Conservation (phyloP, 92 coral and sea anemone genomes). For the Bergia puertoricense region DNA sequence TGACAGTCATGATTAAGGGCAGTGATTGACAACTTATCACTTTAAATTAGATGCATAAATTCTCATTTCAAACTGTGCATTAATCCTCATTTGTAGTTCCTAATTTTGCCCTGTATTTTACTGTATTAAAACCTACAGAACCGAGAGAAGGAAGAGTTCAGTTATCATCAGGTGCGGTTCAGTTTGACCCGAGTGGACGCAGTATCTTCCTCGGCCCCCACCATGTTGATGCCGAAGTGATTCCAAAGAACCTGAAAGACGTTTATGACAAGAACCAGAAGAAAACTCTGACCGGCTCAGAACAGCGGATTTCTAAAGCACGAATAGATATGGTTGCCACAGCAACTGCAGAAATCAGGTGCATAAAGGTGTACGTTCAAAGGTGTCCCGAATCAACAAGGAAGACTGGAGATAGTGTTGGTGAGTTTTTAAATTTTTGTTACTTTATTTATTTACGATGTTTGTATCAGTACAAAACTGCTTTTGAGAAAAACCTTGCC, state of each 20-base stretch:
- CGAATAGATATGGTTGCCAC: constrained; percentile 63
- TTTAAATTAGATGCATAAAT: too few species aligned
- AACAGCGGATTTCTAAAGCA: constrained; percentile 67
- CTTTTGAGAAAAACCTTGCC: too few species aligned
- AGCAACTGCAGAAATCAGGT: constrained; percentile 63
- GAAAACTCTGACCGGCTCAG: constrained; percentile 59
- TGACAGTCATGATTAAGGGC: too few species aligned
- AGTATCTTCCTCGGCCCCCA: constrained; percentile 20
- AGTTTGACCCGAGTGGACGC: constrained; percentile 36
- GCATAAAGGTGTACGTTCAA: constrained; percentile 73
- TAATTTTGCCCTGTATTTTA: background rate
- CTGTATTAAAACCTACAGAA: background rate
- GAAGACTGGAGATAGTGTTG: constrained; percentile 62
- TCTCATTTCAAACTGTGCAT: too few species aligned
- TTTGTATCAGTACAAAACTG: too few species aligned
- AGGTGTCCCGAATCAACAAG: constrained; percentile 80
- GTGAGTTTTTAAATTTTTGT: constrained; percentile 16
- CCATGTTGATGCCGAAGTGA: constrained; percentile 54
- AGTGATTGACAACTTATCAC: too few species aligned
- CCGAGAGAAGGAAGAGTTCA: background rate
- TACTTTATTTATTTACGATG: too few species aligned
- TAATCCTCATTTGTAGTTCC: too few species aligned
- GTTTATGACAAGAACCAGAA: constrained; percentile 78
- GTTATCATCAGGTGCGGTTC: constrained; percentile 16
- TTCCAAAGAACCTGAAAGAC: constrained; percentile 63